phyloP scores from a whole-genome alignment of 2,113 vertebrate species.

The Montifringilla adamsi region DNA sequence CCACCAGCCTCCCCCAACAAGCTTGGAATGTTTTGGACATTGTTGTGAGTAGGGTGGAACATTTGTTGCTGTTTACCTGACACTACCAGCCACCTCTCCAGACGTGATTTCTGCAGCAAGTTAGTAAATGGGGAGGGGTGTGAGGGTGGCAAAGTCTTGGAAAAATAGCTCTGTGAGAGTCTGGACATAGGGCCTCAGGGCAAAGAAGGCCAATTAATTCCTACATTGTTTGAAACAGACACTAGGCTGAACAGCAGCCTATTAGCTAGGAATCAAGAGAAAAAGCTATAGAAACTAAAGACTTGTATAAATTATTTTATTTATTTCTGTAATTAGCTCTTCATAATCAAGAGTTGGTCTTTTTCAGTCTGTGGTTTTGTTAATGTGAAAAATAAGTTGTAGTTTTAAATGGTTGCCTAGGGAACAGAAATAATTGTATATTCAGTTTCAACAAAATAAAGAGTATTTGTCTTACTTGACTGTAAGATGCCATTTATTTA shows the following conservation, averaged over 20 bases:
- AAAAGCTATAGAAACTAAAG: slow-evolving; percentile 60
- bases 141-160: slow-evolving; percentile 1
- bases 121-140: neutral
- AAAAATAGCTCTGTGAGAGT: neutral
- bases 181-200: neutral
- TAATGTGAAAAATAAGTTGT: slow-evolving; percentile 76
- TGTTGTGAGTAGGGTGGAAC: neutral
- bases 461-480: slow-evolving; percentile 78
- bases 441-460: slow-evolving; percentile 81
- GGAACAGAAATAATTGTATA: slow-evolving; percentile 78
- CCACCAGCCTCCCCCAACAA: neutral
- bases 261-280: slow-evolving; percentile 2
- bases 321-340: slow-evolving; percentile 83
- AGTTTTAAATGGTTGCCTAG: slow-evolving; percentile 77
- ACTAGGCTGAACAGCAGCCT: slow-evolving; percentile 54
- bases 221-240: neutral
- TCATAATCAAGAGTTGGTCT: slow-evolving; percentile 78
- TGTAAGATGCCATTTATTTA: slow-evolving; percentile 72
- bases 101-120: neutral
- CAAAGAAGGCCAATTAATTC: neutral
- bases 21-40: neutral
- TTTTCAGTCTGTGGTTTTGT: slow-evolving; percentile 76
- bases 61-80: neutral
- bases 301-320: slow-evolving; percentile 83
- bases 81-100: slow-evolving; percentile 34